Conservation (phyloP, 2,888 invertebrate genomes). For the Euspilapteryx auroguttella region DNA sequence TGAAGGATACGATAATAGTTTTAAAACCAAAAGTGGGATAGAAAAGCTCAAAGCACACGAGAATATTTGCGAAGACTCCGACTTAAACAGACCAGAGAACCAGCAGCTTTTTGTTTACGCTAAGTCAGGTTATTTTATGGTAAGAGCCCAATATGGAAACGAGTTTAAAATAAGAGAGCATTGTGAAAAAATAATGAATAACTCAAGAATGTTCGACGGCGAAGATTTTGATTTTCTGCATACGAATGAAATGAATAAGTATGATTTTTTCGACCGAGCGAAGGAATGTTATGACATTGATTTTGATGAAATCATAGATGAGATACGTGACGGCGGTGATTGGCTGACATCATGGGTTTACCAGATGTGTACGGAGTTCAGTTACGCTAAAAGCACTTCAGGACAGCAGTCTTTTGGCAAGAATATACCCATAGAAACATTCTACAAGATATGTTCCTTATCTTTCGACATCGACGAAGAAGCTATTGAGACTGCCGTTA, state of each 20-base stretch:
- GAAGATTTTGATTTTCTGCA: no score
- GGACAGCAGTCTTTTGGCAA: constrained; percentile 60
- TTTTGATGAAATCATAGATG: constrained; percentile 24
- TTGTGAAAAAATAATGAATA: constrained; percentile 16
- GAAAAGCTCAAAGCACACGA: constrained; percentile 26
- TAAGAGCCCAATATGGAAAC: constrained; percentile 27
- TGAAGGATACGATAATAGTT: constrained; percentile 19
- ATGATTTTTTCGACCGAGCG: constrained; percentile 14
- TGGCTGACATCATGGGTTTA: constrained; percentile 62
- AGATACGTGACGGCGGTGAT: constrained; percentile 14
- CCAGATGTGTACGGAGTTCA: constrained; percentile 79
- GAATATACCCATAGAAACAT: constrained; percentile 37
- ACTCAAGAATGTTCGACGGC: constrained; percentile 10
- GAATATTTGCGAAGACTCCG: constrained; percentile 26
- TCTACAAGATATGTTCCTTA: constrained; percentile 30
- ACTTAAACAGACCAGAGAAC: constrained; percentile 26
- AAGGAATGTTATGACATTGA: constrained; percentile 23
- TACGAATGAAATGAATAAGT: no score
- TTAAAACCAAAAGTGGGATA: constrained; percentile 23
- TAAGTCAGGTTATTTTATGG: constrained; percentile 24
- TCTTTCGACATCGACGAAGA: constrained; percentile 30
- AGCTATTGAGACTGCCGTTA: constrained; percentile 29
- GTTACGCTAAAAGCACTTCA: constrained; percentile 69
- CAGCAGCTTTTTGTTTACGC: constrained; percentile 30
- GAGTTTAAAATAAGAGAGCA: constrained; percentile 18